A percentile compares a stretch with the other conserved stretches of the same genome.
Evolutionary conservation across 2,888 invertebrate species (phyloP).

Genomic region (Agrotis exclamationis): DNA sequence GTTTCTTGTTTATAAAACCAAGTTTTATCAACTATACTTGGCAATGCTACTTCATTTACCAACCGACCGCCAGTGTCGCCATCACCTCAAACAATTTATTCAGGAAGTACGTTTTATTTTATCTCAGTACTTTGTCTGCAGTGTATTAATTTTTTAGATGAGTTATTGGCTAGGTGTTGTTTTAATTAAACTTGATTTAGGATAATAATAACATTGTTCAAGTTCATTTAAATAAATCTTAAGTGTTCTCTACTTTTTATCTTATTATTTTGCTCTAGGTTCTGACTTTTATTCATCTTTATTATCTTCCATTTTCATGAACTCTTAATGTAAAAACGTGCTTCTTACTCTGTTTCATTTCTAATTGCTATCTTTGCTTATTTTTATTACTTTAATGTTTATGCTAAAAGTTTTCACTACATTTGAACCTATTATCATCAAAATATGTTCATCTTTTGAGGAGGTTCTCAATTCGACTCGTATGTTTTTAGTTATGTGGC

Average conservation of each 20-base stretch:
- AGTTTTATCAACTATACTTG: slow-evolving; percentile 31
- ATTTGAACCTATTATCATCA: neutral
- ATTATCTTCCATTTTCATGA: neutral
- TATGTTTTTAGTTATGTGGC: slow-evolving; percentile 74
- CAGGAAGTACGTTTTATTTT: neutral
- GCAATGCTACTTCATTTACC: slow-evolving; percentile 36
- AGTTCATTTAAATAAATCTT: too few relatives aligned
- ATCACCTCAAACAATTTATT: neutral
- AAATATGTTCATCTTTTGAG: too few relatives aligned
- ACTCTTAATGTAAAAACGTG: neutral
- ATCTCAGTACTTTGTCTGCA: too few relatives aligned
- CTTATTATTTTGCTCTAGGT: neutral
- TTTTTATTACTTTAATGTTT: neutral
- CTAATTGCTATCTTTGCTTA: neutral
- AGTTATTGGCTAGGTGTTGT: slow-evolving; percentile 11
- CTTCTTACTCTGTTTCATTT: neutral
- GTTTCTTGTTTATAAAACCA: slow-evolving; percentile 54
- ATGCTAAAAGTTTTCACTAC: neutral
- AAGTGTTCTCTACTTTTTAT: too few relatives aligned
- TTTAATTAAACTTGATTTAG: neutral
- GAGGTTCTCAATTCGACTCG: too few relatives aligned
- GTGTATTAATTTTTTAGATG: slow-evolving; percentile 1
- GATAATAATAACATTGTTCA: neutral
- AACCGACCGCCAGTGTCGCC: neutral
- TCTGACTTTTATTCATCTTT: neutral